Evolutionary conservation across 2,113 vertebrate species (phyloP).

Genomic region (Mesitornis unicolor): DNA sequence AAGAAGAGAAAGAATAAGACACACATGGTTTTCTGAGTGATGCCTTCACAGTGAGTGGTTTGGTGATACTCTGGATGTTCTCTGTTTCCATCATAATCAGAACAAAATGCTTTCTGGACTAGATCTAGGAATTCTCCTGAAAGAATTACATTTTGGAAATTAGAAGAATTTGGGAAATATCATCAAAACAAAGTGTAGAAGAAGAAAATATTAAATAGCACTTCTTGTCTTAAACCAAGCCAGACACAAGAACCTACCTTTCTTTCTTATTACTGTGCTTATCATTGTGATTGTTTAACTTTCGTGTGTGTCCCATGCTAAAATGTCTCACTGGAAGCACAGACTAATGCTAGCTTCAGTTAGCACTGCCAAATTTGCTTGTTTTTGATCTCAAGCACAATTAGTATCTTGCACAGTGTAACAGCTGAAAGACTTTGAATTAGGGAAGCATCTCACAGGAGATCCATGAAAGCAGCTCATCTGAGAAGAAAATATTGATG

Average conservation of each 20-base stretch:
- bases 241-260: background rate
- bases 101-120: background rate
- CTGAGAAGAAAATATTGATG: slow-evolving; percentile 28
- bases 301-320: background rate
- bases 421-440: slow-evolving; percentile 29
- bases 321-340: slow-evolving; percentile 1
- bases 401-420: slow-evolving; percentile 25
- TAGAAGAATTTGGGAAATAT: background rate
- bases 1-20: background rate
- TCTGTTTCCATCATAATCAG: background rate
- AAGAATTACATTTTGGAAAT: background rate
- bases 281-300: background rate
- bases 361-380: slow-evolving; percentile 20
- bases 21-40: background rate
- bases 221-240: background rate
- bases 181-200: background rate
- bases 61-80: background rate
- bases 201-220: background rate
- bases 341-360: background rate
- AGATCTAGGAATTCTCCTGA: background rate
- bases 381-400: slow-evolving; percentile 31
- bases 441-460: slow-evolving; percentile 1
- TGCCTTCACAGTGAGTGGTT: background rate
- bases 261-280: background rate
- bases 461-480: slow-evolving; percentile 24